These are phyloP conservation scores for Drosophila leonis DNA, from an alignment of 2,888 invertebrate species.

Conservation along the genomic window DNA sequence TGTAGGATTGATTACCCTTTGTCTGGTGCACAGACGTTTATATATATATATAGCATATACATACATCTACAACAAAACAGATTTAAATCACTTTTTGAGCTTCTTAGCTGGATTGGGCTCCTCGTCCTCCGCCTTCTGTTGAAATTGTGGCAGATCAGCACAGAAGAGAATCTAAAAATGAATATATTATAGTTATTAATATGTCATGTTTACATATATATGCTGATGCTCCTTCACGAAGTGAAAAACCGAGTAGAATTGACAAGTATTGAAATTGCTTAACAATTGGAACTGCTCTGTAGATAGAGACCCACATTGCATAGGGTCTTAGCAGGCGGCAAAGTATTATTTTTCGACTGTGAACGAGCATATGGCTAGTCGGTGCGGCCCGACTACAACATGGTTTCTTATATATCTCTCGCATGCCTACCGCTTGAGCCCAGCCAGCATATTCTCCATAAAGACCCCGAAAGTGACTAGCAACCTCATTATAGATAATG, in stretches of 20 bases:
- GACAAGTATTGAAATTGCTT: too few relatives aligned
- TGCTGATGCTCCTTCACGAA: background rate
- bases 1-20: background rate
- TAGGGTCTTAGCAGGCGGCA: too few relatives aligned
- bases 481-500: constrained; percentile 94
- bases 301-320: too few relatives aligned
- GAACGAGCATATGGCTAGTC: background rate
- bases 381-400: background rate
- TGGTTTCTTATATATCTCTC: background rate
- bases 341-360: background rate
- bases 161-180: constrained; percentile 90
- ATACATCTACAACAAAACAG: background rate
- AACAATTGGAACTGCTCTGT: too few relatives aligned
- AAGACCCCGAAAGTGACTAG: constrained; percentile 90
- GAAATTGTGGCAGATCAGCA: constrained; percentile 92
- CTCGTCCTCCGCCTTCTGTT: constrained; percentile 39
- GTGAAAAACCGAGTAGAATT: background rate
- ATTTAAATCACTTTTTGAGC: constrained; percentile 6
- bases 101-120: background rate
- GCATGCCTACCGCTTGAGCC: constrained; percentile 94
- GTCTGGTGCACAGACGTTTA: background rate
- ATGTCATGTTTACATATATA: background rate
- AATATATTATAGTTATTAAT: background rate
- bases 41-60: constrained; percentile 5
- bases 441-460: constrained; percentile 96